Evolutionary conservation across 2,797 vertebrate species (phyloP).

Genomic region (Pantherophis vulpinus): DNA sequence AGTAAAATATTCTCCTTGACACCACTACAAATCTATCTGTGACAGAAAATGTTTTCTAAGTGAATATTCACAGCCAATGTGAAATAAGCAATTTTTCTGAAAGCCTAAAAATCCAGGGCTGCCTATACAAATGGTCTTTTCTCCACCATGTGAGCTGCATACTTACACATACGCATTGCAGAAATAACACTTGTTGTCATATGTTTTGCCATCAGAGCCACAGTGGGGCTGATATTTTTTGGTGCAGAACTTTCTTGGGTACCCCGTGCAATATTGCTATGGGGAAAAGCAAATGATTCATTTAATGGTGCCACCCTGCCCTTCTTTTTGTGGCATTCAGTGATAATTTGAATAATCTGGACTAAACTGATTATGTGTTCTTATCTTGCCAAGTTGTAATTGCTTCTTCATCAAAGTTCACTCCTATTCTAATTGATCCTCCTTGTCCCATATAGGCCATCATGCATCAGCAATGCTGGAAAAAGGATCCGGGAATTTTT

Average conservation of each 20-base stretch:
- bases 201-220: conserved; percentile 42
- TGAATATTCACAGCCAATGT: background rate
- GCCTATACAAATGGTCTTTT: too few relatives aligned
- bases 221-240: conserved; percentile 8
- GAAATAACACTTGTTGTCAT: conserved; percentile 22
- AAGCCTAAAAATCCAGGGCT: too few relatives aligned
- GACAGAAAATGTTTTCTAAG: background rate
- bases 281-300: conserved; percentile 1
- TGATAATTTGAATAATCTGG: too few relatives aligned
- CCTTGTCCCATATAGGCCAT: too few relatives aligned
- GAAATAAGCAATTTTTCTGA: background rate
- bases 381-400: too few relatives aligned
- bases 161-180: conserved; percentile 33
- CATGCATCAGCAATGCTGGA: too few relatives aligned
- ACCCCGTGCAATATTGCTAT: conserved; percentile 26
- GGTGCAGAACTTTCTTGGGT: rapidly evolving
- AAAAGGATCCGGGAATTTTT: too few relatives aligned
- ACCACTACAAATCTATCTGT: background rate
- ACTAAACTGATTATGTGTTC: too few relatives aligned
- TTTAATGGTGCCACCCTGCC: background rate
- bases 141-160: background rate
- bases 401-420: too few relatives aligned
- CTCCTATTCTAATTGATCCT: too few relatives aligned
- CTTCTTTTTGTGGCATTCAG: too few relatives aligned
- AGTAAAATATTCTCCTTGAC: too few relatives aligned